A percentile compares a stretch with the other conserved stretches of the same genome.
phyloP scores from a whole-genome alignment of 2,888 invertebrate genomes.

The Acanthococcus lagerstroemiae region DNA sequence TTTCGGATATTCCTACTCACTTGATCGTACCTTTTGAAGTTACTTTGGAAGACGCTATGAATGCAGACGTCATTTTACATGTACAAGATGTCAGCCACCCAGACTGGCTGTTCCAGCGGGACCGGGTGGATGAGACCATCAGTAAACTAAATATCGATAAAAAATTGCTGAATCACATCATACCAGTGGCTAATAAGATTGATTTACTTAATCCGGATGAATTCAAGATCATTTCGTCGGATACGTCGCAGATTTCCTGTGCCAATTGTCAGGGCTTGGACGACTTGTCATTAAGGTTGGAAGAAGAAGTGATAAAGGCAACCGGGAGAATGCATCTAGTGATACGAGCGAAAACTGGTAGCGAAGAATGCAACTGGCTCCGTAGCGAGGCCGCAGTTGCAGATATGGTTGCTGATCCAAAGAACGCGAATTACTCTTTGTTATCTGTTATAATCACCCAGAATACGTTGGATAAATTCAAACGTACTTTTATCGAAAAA shows the following conservation, averaged over 20 bases:
- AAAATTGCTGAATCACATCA: conserved; percentile 46
- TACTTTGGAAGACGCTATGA: conserved; percentile 67
- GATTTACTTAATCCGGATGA: conserved; percentile 45
- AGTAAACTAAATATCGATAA: conserved; percentile 45
- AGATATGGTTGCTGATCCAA: conserved; percentile 44
- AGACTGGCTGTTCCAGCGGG: conserved; percentile 54
- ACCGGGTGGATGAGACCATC: conserved; percentile 59
- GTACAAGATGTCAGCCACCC: conserved; percentile 69
- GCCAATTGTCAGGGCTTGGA: conserved; percentile 42
- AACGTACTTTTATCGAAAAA: conserved; percentile 39
- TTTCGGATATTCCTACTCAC: conserved; percentile 68
- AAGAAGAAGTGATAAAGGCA: conserved; percentile 46
- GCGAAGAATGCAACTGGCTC: conserved; percentile 51
- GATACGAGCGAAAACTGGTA: conserved; percentile 51
- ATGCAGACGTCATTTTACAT: conserved; percentile 68
- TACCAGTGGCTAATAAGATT: conserved; percentile 65
- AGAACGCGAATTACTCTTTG: conserved; percentile 47
- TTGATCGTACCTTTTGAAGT: conserved; percentile 69
- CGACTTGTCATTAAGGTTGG: conserved; percentile 43
- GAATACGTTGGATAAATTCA: conserved; percentile 49
- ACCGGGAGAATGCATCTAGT: conserved; percentile 48
- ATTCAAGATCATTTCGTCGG: conserved; percentile 11
- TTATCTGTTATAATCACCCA: conserved; percentile 51
- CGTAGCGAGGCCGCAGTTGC: conserved; percentile 54
- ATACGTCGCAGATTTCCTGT: conserved; percentile 42